Percentiles rank a stretch among this genome's conserved stretches.
These are phyloP conservation scores for Tigriopus californicus DNA, from an alignment of 2,888 invertebrate species.

Conservation along the genomic window DNA sequence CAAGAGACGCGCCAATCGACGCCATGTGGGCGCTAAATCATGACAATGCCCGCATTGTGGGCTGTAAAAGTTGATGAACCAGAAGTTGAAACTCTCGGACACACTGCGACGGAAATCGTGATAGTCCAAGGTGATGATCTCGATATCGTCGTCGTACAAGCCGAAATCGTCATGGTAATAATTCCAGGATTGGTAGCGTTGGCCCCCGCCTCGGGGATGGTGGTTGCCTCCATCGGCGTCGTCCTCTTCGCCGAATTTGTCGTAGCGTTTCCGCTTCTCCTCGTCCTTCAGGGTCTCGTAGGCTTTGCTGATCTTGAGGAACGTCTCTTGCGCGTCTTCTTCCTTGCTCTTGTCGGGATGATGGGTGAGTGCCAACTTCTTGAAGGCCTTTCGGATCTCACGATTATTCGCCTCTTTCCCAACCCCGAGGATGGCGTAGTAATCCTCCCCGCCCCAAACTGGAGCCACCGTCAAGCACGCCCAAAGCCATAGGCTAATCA, in stretches of 20 bases:
- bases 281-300: slow-evolving; percentile 73
- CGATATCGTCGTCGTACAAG: slow-evolving; percentile 63
- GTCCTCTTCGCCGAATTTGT: slow-evolving; percentile 51
- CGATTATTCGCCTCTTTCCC: slow-evolving; percentile 43
- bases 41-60: slow-evolving; percentile 71
- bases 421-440: slow-evolving; percentile 47
- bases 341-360: slow-evolving; percentile 55
- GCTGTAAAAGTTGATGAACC: slow-evolving; percentile 76
- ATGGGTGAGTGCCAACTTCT: slow-evolving; percentile 48
- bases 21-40: slow-evolving; percentile 59
- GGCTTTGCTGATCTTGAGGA: slow-evolving; percentile 56
- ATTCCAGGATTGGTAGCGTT: slow-evolving; percentile 52
- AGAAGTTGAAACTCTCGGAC: slow-evolving; percentile 41
- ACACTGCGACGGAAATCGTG: slow-evolving; percentile 50
- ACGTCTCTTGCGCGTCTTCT: slow-evolving; percentile 49
- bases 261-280: slow-evolving; percentile 54
- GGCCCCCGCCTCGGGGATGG: slow-evolving; percentile 29
- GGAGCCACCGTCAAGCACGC: too few relatives aligned
- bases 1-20: slow-evolving; percentile 50
- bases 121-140: slow-evolving; percentile 53
- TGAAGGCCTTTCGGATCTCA: slow-evolving; percentile 56
- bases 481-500: too few relatives aligned
- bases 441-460: slow-evolving; percentile 29
- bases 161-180: slow-evolving; percentile 64
- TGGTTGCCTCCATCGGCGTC: slow-evolving; percentile 30